Evolutionary conservation across 2,888 invertebrate species (phyloP), one percentile per base, ranked within the genome.

Genomic region (Heliothis peltigera): DNA sequence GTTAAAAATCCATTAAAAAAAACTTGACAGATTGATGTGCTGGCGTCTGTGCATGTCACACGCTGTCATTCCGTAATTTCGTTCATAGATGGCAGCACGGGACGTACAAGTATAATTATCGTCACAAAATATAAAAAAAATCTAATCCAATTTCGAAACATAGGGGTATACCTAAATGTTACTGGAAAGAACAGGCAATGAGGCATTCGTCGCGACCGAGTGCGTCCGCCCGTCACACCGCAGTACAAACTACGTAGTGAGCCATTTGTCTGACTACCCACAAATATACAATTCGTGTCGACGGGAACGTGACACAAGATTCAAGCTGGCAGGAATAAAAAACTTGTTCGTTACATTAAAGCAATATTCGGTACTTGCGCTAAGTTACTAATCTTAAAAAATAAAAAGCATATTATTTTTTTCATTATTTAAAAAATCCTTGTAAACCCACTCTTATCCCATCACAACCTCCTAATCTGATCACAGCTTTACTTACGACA

Each of bases 391-490:
- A 81, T 80, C 65, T 87, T 87, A 89, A 85, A 83, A 85, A 84
- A 77, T 79, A 88, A 88, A 89, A 89, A 89, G 83, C 84, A 85
- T 77, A 58, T n/a, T n/a, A n/a, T 80, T 86, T 87, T 61, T 84
- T 80, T 81, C 75, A 80, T 84, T 61, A 77, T 43, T 85, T 59
- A 80, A 88, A 89, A 90, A 91, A 87, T 82, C 83, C 82, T 84
- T 89, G 88, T 89, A 88, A 89, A 89, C 69, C 78, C 80, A 80
- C 77, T 84, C 86, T 84, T 85, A 83, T 70, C 83, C 87, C 91
- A 87, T 94, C 94, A 94, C 94, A 94, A 94, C 94, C 94, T 85
- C 89, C 93, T 89, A 89, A 80, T 88, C 92, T 89, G 92, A 94
- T 94, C 94, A 94, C 94, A 94, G 94, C 88, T 88, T 89, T 84